Percentiles rank a stretch among this genome's conserved stretches.
phyloP scores from a whole-genome alignment of 2,888 invertebrate genomes.

The Athalia cordata region DNA sequence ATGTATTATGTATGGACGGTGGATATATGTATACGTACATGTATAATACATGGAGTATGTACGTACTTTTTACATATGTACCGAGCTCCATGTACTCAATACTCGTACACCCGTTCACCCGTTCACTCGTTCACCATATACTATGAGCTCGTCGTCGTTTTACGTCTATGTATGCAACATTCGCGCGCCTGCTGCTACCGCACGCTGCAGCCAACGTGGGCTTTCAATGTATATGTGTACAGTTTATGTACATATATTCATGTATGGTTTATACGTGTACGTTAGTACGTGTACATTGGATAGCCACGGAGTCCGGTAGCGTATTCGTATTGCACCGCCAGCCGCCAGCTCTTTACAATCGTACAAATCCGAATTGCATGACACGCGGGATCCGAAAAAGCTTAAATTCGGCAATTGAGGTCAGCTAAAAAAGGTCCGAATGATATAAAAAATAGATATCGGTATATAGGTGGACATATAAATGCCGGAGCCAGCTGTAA shows the following conservation, averaged over 20 bases:
- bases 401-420: neutral
- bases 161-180: neutral
- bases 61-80: neutral
- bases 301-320: conserved; percentile 30
- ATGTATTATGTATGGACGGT: neutral
- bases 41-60: conserved; percentile 2
- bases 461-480: too few relatives aligned
- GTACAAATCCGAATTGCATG: neutral
- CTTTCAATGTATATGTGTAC: neutral
- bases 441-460: too few relatives aligned
- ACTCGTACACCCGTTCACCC: neutral
- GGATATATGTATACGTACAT: neutral
- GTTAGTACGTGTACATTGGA: neutral
- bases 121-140: neutral
- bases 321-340: neutral
- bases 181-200: neutral
- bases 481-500: too few relatives aligned
- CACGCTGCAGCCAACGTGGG: neutral
- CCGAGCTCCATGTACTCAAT: neutral
- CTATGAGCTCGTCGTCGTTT: neutral
- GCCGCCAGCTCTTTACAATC: neutral
- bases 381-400: neutral
- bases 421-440: too few relatives aligned
- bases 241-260: neutral
- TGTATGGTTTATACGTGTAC: neutral